Evolutionary conservation across 2,797 vertebrate genomes (phyloP).

Genomic region (Alcedo atthis): DNA sequence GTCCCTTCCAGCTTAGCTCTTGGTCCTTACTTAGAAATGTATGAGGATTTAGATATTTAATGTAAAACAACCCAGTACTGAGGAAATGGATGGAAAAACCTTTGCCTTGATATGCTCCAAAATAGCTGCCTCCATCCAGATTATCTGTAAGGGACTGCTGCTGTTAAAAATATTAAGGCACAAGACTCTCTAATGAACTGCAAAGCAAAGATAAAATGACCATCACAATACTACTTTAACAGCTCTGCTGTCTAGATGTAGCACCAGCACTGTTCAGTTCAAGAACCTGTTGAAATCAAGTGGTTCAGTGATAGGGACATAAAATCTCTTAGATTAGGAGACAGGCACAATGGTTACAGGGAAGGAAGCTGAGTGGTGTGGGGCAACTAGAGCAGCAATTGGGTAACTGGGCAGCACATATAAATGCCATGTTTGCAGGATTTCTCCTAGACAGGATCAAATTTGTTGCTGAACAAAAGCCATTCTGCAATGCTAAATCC

Average conservation of each 20-base stretch:
- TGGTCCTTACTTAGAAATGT: not conserved
- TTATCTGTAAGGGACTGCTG: not conserved
- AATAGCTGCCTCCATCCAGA: not conserved
- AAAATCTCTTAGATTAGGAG: not conserved
- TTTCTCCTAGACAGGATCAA: not conserved
- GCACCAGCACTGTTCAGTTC: not conserved
- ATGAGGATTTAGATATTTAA: not conserved
- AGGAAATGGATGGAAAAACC: not conserved
- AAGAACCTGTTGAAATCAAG: not conserved
- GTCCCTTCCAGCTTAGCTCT: not conserved
- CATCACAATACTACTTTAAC: not conserved
- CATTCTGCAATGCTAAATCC: not conserved
- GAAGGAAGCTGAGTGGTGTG: not conserved
- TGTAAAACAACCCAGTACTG: not conserved
- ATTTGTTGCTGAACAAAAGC: not conserved
- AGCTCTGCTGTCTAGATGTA: not conserved
- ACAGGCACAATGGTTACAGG: not conserved
- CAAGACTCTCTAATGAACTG: not conserved
- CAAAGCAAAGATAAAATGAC: not conserved
- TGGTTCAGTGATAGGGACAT: not conserved
- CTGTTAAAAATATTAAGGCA: not conserved
- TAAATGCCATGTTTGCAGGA: fast-evolving
- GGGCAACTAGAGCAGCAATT: not conserved
- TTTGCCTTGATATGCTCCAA: not conserved
- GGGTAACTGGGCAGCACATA: not conserved